These are phyloP conservation scores for Antrozous pallidus DNA, from an alignment of 2,797 vertebrate species.

Conservation along the genomic window DNA sequence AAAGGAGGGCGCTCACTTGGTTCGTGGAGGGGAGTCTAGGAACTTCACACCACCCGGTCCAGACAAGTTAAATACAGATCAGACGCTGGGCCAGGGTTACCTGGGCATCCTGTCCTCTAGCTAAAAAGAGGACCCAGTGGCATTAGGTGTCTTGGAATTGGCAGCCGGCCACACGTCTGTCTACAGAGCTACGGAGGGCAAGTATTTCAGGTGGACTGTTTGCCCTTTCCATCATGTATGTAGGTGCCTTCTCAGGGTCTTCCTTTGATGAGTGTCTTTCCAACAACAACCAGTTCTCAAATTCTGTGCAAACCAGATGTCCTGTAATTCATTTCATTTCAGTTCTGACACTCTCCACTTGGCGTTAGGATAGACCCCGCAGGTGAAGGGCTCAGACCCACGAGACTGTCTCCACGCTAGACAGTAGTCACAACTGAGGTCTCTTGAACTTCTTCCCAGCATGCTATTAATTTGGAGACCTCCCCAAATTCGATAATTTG, in stretches of 20 bases:
- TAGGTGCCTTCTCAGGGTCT: not conserved
- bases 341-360: not conserved
- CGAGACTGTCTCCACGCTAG: not conserved
- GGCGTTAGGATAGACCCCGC: not conserved
- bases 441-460: not conserved
- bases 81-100: not conserved
- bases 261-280: not conserved
- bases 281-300: not conserved
- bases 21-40: not conserved
- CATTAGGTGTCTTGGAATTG: not conserved
- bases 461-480: not conserved
- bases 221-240: not conserved
- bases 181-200: not conserved
- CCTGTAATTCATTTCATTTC: not conserved
- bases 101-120: not conserved
- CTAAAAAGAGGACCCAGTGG: not conserved
- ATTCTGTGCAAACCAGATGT: not conserved
- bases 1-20: not conserved
- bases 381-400: not conserved
- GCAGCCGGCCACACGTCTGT: not conserved
- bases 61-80: not conserved
- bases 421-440: not conserved
- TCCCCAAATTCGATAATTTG: not conserved
- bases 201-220: not conserved
- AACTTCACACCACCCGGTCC: not conserved